Percentiles rank a stretch among this genome's conserved stretches.
phyloP scores from a whole-genome alignment of 2,797 vertebrate genomes.

The Kryptolebias ocellatus region DNA sequence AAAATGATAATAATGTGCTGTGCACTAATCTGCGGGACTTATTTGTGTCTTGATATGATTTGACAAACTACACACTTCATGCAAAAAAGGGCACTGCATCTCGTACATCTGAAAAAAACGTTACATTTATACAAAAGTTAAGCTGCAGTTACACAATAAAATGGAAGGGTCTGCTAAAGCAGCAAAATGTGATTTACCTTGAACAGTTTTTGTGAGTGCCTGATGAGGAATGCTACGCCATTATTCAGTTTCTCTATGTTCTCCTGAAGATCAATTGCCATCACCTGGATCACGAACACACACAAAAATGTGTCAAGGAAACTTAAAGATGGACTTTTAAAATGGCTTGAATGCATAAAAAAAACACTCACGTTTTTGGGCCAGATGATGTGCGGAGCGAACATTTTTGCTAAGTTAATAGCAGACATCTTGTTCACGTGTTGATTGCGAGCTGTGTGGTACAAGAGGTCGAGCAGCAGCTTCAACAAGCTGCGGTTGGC shows the following conservation, averaged over 20 bases:
- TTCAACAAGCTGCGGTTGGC: conserved; percentile 93
- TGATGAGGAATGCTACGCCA: conserved; percentile 94
- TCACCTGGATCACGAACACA: conserved; percentile 79
- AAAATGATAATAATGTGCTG: too few species aligned
- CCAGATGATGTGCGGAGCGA: conserved; percentile 96
- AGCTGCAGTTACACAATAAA: too few species aligned
- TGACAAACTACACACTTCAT: not conserved
- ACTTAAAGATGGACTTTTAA: not conserved
- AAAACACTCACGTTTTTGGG: conserved; percentile 89
- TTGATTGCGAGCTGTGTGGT: conserved; percentile 95
- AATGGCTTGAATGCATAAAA: not conserved
- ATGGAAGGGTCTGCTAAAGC: too few species aligned
- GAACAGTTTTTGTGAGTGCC: conserved; percentile 96
- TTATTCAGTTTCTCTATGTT: conserved; percentile 92
- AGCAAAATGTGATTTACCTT: conserved; percentile 76
- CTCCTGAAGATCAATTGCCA: conserved; percentile 91
- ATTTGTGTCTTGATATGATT: not conserved
- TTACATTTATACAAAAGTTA: too few species aligned
- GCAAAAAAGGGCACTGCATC: not conserved
- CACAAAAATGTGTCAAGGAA: fast-evolving
- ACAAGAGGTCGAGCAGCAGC: conserved; percentile 92
- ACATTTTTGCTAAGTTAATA: conserved; percentile 96
- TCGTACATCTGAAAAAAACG: not conserved
- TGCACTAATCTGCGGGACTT: too few species aligned
- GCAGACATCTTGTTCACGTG: conserved; percentile 98